Evolutionary conservation across 1,140 invertebrate species (phyloP).

Genomic region (Aricia agestis): DNA sequence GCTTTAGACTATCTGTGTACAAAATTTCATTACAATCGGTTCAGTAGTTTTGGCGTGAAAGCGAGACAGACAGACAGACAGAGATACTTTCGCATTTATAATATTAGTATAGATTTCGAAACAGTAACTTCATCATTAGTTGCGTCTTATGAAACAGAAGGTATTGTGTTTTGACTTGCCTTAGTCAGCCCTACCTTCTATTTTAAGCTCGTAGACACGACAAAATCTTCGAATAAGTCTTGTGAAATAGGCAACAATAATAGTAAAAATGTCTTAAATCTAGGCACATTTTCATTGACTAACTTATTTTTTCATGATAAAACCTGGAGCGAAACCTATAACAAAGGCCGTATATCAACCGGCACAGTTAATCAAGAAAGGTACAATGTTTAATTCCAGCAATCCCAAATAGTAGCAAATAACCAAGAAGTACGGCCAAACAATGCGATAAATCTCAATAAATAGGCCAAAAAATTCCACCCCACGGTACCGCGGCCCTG

Average conservation of each 20-base stretch:
- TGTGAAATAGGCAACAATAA: too few relatives aligned
- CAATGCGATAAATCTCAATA: conserved; percentile 38
- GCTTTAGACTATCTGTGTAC: too few relatives aligned
- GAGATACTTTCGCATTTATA: too few relatives aligned
- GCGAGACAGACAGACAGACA: too few relatives aligned
- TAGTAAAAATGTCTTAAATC: neutral
- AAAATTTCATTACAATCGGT: too few relatives aligned
- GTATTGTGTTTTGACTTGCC: too few relatives aligned
- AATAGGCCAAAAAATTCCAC: conserved; percentile 34
- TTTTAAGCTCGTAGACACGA: too few relatives aligned
- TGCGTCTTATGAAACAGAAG: neutral
- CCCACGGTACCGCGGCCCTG: neutral
- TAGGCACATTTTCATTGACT: neutral
- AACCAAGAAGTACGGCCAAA: conserved; percentile 21
- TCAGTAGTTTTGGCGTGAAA: too few relatives aligned
- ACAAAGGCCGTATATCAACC: neutral
- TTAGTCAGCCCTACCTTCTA: too few relatives aligned
- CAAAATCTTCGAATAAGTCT: neutral
- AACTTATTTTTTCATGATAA: neutral
- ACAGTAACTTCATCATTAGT: neutral
- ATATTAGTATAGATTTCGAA: too few relatives aligned
- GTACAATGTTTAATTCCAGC: conserved; percentile 10
- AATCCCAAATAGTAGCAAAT: conserved; percentile 13
- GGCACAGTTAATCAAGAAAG: conserved; percentile 5
- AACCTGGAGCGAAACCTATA: neutral